Conservation (phyloP, 1,140 invertebrate genomes). For the Pinna nobilis region DNA sequence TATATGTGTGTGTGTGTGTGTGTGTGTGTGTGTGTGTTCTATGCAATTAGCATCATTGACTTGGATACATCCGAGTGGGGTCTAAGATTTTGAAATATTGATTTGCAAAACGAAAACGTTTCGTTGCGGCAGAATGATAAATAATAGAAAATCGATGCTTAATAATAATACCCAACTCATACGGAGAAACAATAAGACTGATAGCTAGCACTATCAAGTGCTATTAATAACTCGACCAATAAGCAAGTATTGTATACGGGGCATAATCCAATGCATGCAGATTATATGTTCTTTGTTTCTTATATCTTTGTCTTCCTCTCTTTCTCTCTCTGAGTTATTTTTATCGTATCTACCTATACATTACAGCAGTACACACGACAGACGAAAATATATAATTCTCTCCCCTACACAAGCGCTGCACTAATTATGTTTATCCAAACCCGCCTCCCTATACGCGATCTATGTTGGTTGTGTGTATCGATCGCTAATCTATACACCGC, state of each 20-base stretch:
- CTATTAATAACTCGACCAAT: neutral
- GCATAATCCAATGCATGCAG: neutral
- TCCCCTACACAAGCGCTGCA: slow-evolving; percentile 12
- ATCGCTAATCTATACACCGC: slow-evolving; percentile 36
- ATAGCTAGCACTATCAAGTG: neutral
- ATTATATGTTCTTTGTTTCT: too few species aligned
- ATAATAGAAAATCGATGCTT: slow-evolving; percentile 23
- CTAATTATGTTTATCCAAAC: slow-evolving; percentile 39
- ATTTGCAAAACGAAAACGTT: slow-evolving; percentile 10
- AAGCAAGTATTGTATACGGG: neutral
- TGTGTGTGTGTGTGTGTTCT: too few species aligned
- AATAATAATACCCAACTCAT: neutral
- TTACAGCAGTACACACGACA: neutral
- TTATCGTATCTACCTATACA: neutral
- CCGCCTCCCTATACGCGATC: slow-evolving; percentile 32
- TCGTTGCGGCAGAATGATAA: slow-evolving; percentile 14
- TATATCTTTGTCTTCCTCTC: too few species aligned
- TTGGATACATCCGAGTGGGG: too few species aligned
- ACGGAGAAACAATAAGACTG: neutral
- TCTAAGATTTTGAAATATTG: slow-evolving; percentile 25
- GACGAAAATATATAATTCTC: slow-evolving; percentile 19
- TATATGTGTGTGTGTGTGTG: too few species aligned
- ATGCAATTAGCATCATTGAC: too few species aligned
- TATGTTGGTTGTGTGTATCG: slow-evolving; percentile 24
- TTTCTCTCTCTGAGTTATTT: too few species aligned